phyloP scores from a whole-genome alignment of 2,888 invertebrate genomes.

The Ormyrus thymus region DNA sequence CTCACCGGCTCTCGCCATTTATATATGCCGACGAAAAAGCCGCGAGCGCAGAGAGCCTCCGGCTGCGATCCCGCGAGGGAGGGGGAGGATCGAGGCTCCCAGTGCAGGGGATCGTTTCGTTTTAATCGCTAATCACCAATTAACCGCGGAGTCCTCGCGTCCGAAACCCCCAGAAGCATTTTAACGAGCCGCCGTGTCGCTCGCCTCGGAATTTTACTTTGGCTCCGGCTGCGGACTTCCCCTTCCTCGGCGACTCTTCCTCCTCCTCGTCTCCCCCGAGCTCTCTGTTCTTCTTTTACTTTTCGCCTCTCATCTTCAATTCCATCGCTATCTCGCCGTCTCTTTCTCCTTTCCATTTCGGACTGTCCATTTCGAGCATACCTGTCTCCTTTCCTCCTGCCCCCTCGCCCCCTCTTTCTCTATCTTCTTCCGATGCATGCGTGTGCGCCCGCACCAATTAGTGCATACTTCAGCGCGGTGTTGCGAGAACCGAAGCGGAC shows the following conservation, averaged over 20 bases:
- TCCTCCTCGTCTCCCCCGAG: background rate
- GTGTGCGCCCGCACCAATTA: slow-evolving; percentile 72
- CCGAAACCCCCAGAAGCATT: slow-evolving; percentile 75
- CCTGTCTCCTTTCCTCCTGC: slow-evolving; percentile 43
- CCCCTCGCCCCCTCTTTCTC: slow-evolving; percentile 38
- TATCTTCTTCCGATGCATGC: slow-evolving; percentile 58
- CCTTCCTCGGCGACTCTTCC: slow-evolving; percentile 30
- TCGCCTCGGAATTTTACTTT: slow-evolving; percentile 72
- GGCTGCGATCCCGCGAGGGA: background rate
- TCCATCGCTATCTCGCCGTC: slow-evolving; percentile 48
- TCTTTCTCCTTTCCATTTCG: slow-evolving; percentile 47
- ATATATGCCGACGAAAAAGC: slow-evolving; percentile 48
- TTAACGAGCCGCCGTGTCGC: slow-evolving; percentile 75
- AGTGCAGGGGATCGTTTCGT: slow-evolving; percentile 69
- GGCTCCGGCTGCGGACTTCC: slow-evolving; percentile 56
- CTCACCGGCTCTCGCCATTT: slow-evolving; percentile 15
- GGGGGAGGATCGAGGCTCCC: slow-evolving; percentile 23
- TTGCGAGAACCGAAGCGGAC: slow-evolving; percentile 58
- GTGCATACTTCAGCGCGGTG: slow-evolving; percentile 72
- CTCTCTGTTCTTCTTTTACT: slow-evolving; percentile 36
- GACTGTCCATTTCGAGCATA: slow-evolving; percentile 52
- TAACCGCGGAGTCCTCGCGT: slow-evolving; percentile 71
- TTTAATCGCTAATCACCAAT: slow-evolving; percentile 76
- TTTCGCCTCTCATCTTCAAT: slow-evolving; percentile 56
- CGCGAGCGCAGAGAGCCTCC: slow-evolving; percentile 52